Base-by-base conservation (phyloP, 2,888 invertebrate species). In the Athripsodes cinereus region DNA sequence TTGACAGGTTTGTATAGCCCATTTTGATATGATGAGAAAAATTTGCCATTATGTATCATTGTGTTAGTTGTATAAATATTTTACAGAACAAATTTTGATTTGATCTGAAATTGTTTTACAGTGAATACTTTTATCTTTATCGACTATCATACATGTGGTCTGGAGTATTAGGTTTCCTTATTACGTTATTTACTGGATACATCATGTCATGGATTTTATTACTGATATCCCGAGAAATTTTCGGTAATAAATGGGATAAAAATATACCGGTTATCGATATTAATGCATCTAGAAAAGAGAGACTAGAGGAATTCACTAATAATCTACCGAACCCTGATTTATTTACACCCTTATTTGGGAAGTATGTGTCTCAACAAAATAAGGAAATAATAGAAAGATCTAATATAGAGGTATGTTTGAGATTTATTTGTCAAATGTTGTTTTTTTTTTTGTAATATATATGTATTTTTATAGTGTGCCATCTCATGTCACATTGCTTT, bases 81-180 rank as follows among this genome's bases (percentile, higher is more conserved):
- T n/a, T n/a, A n/a, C n/a, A n/a, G n/a, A n/a, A n/a, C n/a, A n/a
- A n/a, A n/a, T n/a, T n/a, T n/a, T n/a, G n/a, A n/a, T n/a, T n/a
- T n/a, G n/a, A n/a, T n/a, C n/a, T n/a, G n/a, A n/a, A n/a, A n/a
- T n/a, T n/a, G n/a, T n/a, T n/a, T 62, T 61, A 63, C 46, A 65
- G 70, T 60, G 64, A 70, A 69, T 85, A 81, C 67, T 82, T 85
- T 66, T 88, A 85, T 74, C 70, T 86, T n/a, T 86, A 85, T 67
- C 79, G 84, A 64, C 73, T 89, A 21, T 89, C 89, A 0, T 89
- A 88, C 67, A 77, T 87, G 77, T 88, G 87, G 83, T 87, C 85
- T 56, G 83, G 85, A 0, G 74, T 78, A 0, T 63, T 82, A 18
- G 84, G 84, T 21, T 70, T 81, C 46, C 10, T 76, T 0, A 64